phyloP scores from a whole-genome alignment of 2,797 vertebrate species.

The Catamblyrhynchus diadema region DNA sequence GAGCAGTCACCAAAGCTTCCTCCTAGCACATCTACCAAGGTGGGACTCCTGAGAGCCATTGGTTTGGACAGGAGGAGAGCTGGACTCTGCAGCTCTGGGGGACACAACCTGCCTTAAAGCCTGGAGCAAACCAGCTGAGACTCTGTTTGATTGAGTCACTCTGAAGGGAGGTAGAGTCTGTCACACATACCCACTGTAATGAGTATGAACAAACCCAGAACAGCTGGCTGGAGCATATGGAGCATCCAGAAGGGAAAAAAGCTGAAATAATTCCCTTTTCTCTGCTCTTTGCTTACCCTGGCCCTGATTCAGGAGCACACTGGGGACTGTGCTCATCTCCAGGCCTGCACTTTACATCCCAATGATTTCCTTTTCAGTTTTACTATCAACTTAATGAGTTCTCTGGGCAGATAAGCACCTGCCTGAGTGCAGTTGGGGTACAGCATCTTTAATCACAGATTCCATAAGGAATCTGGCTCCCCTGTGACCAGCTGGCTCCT shows the following conservation, averaged over 20 bases:
- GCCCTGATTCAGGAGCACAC: constrained; percentile 6
- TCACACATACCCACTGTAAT: constrained; percentile 27
- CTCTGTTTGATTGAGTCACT: constrained; percentile 14
- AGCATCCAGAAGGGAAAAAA: constrained; percentile 60
- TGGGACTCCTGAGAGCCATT: neutral
- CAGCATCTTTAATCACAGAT: neutral
- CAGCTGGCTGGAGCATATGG: constrained; percentile 62
- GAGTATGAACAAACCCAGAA: constrained; percentile 39
- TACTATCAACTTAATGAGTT: neutral
- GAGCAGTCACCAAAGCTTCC: neutral
- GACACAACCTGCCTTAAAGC: neutral
- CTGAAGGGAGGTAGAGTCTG: constrained; percentile 42
- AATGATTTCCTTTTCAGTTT: neutral
- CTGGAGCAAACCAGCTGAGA: neutral
- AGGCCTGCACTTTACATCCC: neutral
- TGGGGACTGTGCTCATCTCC: neutral
- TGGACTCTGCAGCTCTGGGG: neutral
- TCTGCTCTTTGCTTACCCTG: constrained; percentile 52
- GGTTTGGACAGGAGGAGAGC: neutral
- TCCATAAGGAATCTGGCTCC: neutral
- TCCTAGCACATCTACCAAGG: neutral
- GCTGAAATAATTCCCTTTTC: constrained; percentile 65
- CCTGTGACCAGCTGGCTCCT: neutral
- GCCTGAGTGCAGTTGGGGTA: neutral
- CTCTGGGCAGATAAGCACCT: neutral